Percentiles rank a stretch among this genome's conserved stretches.
phyloP scores from a whole-genome alignment of 2,113 vertebrate species.

The Myiozetetes cayanensis region DNA sequence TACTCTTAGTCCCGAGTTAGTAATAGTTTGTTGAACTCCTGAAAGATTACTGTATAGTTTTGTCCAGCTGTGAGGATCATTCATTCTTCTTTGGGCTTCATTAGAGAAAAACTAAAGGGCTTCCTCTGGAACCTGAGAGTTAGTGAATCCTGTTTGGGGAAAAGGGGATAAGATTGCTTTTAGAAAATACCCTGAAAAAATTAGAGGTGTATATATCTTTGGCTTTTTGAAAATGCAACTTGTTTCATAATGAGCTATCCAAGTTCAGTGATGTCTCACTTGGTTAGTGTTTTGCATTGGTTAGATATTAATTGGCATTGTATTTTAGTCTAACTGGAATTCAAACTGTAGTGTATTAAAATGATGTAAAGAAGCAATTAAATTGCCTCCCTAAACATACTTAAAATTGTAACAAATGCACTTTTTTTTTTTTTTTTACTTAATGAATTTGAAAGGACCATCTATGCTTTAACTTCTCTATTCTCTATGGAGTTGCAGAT shows the following conservation, averaged over 20 bases:
- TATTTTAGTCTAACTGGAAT: not conserved
- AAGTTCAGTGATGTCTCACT: not conserved
- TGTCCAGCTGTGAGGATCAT: accelerated
- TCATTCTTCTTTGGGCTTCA: not conserved
- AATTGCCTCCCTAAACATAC: not conserved
- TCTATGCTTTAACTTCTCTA: not conserved
- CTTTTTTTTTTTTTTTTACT: not conserved
- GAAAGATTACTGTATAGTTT: not conserved
- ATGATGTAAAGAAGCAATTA: not conserved
- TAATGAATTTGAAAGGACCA: not conserved
- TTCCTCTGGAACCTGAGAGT: not conserved
- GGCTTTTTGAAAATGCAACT: not conserved
- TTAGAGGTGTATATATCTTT: not conserved
- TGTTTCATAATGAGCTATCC: not conserved
- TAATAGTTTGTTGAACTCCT: not conserved
- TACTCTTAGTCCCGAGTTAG: not conserved
- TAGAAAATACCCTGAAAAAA: not conserved
- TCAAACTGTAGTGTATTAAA: not conserved
- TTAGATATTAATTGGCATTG: not conserved
- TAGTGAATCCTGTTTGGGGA: not conserved
- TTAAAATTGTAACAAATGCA: not conserved
- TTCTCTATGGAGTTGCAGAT: slow-evolving; percentile 22
- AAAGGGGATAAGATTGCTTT: not conserved
- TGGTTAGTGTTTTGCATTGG: not conserved
- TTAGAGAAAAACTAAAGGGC: not conserved